Base-by-base conservation (phyloP, 2,113 vertebrate species). In the Anguilla japonica region DNA sequence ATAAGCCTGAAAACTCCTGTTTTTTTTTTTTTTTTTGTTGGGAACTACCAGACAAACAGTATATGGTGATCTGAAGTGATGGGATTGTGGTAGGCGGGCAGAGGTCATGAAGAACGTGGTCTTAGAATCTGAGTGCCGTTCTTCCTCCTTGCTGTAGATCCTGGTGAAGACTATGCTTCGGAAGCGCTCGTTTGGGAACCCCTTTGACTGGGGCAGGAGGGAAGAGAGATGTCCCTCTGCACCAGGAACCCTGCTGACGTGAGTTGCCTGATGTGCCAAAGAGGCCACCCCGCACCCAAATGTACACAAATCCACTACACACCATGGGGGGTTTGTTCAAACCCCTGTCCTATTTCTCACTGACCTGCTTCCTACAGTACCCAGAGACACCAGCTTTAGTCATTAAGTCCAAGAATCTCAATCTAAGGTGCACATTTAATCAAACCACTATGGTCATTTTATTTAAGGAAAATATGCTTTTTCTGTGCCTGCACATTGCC, bases 101-200 rank as follows among this genome's bases (percentile, higher is more conserved):
- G 50, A 13, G 50, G 50, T 46, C 43, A 46, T 46, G 43, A 9
- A 46, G 43, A 6, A 46, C 0, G 43, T 46, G 43, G 9, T 53
- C 13, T 11, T 53, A 2, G 50, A 53, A 14, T 41, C 79, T 41
- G 16, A 43, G 40, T 41, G 22, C 50, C 26, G 18, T 41, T 60
- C 40, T 8, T 80, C 78, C 29, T n/a, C 43, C 43, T 46, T 46
- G 56, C 50, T 89, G 29, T 92, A 99, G 98, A 99, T 99, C 90
- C 89, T 99, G 93, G 98, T 99, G 80, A 97, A 98, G 93, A 98
- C 98, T 0, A 99, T 99, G 98, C 96, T 99, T 89, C 96, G 98
- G 79, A 99, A 99, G 86, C 96, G 98, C 57, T 99, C 98, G 60
- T 99, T 99, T 0, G 98, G 98, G 88, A 99, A 99, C 91, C 98